These are phyloP conservation scores for Vanessa atalanta DNA, from an alignment of 1,140 invertebrate genomes.

Conservation along the genomic window DNA sequence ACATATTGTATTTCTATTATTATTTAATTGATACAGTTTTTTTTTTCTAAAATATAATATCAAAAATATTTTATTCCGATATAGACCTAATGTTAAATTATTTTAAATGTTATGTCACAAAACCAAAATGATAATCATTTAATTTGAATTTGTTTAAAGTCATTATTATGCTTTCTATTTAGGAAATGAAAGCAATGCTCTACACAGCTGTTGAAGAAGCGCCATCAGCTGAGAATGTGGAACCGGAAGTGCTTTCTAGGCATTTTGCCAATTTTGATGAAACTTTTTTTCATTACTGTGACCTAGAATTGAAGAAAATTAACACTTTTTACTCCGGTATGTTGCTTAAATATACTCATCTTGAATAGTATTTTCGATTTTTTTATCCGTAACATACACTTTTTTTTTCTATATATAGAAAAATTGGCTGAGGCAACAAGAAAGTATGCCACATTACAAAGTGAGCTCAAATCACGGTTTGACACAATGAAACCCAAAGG, in stretches of 20 bases:
- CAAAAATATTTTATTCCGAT: too few relatives aligned
- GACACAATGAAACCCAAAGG: constrained; percentile 84
- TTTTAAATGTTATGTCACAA: too few relatives aligned
- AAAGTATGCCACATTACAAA: constrained; percentile 95
- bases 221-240: constrained; percentile 92
- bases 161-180: constrained; percentile 12
- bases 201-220: constrained; percentile 94
- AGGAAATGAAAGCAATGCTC: constrained; percentile 96
- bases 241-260: constrained; percentile 92
- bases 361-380: neutral
- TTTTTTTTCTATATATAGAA: constrained; percentile 82
- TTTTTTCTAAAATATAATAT: too few relatives aligned
- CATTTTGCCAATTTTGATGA: constrained; percentile 98
- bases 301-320: constrained; percentile 97
- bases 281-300: constrained; percentile 96
- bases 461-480: constrained; percentile 90
- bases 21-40: too few relatives aligned
- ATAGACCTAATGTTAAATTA: too few relatives aligned
- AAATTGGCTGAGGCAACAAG: constrained; percentile 98
- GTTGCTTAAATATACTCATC: neutral
- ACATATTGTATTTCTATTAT: too few relatives aligned
- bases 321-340: constrained; percentile 97
- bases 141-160: too few relatives aligned
- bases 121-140: too few relatives aligned
- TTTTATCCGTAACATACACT: neutral